phyloP scores from a whole-genome alignment of 2,888 invertebrate species.

The Machimus rusticus region DNA sequence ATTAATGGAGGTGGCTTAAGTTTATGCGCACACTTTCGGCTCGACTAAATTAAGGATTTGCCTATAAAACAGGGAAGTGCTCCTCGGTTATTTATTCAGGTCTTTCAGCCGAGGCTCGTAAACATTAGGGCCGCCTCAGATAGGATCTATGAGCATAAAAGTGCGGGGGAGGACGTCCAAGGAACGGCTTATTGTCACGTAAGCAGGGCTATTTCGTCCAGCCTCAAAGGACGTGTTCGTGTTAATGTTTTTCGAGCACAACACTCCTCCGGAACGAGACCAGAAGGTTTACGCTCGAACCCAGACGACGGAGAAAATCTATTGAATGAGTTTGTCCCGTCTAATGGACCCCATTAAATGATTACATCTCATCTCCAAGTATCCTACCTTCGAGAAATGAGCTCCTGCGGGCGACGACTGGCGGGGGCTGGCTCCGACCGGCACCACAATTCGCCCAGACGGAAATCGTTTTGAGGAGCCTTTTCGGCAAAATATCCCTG shows the following conservation, averaged over 20 bases:
- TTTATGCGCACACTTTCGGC: conserved; percentile 33
- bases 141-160: conserved; percentile 11
- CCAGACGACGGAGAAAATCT: conserved; percentile 15
- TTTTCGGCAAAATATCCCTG: not conserved
- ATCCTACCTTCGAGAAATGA: conserved; percentile 3
- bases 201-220: conserved; percentile 10
- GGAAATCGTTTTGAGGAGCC: not conserved
- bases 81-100: conserved; percentile 31
- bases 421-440: not conserved
- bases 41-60: conserved; percentile 30
- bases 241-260: conserved; percentile 15
- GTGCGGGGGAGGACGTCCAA: not conserved
- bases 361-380: conserved; percentile 33
- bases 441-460: not conserved
- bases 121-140: conserved; percentile 27
- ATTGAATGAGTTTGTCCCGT: conserved; percentile 30
- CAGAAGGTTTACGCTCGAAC: not conserved
- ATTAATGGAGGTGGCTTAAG: conserved; percentile 40
- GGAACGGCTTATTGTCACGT: conserved; percentile 37
- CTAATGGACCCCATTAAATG: conserved; percentile 42
- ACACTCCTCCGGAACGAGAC: not conserved
- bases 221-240: conserved; percentile 35
- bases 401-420: not conserved
- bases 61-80: conserved; percentile 2
- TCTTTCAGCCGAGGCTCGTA: not conserved